These are phyloP conservation scores for Notothenia coriiceps DNA, from an alignment of 2,113 vertebrate genomes.

Conservation along the genomic window DNA sequence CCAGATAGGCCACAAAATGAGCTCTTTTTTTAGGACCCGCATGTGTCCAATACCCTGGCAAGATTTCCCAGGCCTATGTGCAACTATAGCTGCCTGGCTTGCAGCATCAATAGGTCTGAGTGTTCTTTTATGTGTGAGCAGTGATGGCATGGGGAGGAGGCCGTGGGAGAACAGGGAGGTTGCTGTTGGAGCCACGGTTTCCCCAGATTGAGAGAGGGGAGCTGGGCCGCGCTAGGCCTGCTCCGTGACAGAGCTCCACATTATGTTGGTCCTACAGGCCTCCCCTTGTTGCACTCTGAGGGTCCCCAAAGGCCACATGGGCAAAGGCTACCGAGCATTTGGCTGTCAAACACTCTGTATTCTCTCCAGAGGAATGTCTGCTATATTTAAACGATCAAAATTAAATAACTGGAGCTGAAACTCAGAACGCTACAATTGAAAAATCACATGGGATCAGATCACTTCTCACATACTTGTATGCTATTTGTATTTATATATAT, in stretches of 20 bases:
- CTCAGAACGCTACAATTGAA: background rate
- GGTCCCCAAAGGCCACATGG: constrained; percentile 56
- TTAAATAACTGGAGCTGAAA: constrained; percentile 17
- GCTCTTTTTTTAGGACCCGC: constrained; percentile 22
- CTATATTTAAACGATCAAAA: constrained; percentile 15
- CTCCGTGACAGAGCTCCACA: constrained; percentile 75
- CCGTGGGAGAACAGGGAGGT: constrained; percentile 72
- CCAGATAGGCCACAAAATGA: constrained; percentile 13
- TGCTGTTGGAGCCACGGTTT: constrained; percentile 69
- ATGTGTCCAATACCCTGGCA: constrained; percentile 31
- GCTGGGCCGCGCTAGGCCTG: constrained; percentile 48
- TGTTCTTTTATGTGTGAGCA: constrained; percentile 66
- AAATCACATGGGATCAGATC: background rate
- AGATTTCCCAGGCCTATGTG: constrained; percentile 34
- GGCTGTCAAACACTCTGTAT: constrained; percentile 27
- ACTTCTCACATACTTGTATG: background rate
- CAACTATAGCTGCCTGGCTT: constrained; percentile 36
- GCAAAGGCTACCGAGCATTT: constrained; percentile 33
- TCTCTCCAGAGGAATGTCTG: constrained; percentile 34
- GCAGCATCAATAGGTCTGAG: constrained; percentile 64
- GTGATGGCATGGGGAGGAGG: constrained; percentile 63
- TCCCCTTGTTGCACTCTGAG: constrained; percentile 70
- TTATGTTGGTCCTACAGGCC: constrained; percentile 78
- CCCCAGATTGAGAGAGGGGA: constrained; percentile 61
- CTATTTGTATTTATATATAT: background rate